Conservation (phyloP, 2,113 vertebrate genomes). For the Daphoenositta chrysoptera region DNA sequence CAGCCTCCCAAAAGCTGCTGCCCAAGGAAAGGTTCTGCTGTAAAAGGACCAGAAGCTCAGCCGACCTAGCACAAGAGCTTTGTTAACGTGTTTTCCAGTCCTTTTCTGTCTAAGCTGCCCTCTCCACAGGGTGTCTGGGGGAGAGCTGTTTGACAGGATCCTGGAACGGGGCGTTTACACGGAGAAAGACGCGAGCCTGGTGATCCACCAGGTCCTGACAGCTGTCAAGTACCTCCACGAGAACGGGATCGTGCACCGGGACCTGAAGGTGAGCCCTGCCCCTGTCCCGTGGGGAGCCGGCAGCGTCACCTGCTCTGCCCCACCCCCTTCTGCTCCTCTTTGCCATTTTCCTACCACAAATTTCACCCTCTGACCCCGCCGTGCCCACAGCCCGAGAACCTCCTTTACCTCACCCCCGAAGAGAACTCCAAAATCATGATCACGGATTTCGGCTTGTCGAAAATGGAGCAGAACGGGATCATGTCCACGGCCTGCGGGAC, state of each 20-base stretch:
- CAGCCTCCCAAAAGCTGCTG: not conserved
- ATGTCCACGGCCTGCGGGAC: conserved; percentile 96
- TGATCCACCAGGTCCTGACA: conserved; percentile 89
- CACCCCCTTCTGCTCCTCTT: rapidly evolving
- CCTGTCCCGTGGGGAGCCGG: not conserved
- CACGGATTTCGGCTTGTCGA: conserved; percentile 93
- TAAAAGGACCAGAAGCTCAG: rapidly evolving
- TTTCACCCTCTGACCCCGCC: not conserved
- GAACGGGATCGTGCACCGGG: conserved; percentile 90
- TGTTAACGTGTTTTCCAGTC: rapidly evolving
- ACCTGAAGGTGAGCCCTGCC: conserved; percentile 82
- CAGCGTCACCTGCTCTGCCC: not conserved
- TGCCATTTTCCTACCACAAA: not conserved
- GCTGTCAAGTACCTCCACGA: conserved; percentile 91
- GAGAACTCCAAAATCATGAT: conserved; percentile 96
- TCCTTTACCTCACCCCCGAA: conserved; percentile 87
- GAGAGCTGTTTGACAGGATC: conserved; percentile 94
- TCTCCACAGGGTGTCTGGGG: conserved; percentile 86
- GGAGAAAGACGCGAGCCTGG: conserved; percentile 88
- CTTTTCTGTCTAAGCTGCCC: not conserved
- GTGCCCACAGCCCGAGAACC: conserved; percentile 85
- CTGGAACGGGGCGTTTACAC: conserved; percentile 90
- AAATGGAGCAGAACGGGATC: conserved; percentile 86
- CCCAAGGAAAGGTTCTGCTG: not conserved
- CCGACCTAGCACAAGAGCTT: rapidly evolving